phyloP scores from a whole-genome alignment of 2,113 vertebrate genomes.

The Phocoena phocoena region DNA sequence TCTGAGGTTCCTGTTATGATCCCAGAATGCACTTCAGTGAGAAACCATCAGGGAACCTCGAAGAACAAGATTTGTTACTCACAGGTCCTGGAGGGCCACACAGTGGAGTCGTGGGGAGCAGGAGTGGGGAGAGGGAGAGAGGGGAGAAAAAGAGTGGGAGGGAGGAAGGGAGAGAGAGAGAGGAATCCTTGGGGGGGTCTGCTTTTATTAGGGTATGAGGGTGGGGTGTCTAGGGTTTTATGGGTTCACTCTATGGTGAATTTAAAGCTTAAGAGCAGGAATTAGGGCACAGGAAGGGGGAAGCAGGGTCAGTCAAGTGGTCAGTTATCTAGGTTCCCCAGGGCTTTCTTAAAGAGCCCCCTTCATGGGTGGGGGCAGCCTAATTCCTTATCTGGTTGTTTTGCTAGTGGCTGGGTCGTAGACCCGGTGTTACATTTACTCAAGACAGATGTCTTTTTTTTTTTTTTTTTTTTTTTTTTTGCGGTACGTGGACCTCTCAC shows the following conservation, averaged over 20 bases:
- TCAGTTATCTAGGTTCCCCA: background rate
- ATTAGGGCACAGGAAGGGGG: background rate
- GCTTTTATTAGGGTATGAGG: background rate
- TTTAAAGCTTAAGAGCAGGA: background rate
- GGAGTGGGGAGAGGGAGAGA: background rate
- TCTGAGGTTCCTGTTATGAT: background rate
- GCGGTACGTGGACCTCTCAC: too few species aligned
- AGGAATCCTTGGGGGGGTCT: background rate
- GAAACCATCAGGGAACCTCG: background rate
- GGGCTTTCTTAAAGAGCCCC: background rate
- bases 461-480: too few species aligned
- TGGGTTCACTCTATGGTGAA: background rate
- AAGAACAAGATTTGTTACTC: background rate
- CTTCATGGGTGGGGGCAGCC: background rate
- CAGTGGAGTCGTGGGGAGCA: background rate
- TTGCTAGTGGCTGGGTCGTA: background rate
- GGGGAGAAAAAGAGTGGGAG: background rate
- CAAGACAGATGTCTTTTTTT: background rate
- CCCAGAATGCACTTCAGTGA: background rate
- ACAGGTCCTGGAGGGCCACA: background rate
- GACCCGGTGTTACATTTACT: background rate
- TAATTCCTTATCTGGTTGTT: background rate
- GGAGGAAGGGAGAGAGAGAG: background rate
- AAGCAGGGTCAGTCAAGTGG: background rate
- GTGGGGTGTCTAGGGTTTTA: background rate